These are phyloP conservation scores for Poecilia wingei DNA, from an alignment of 2,797 vertebrate species.

Conservation along the genomic window DNA sequence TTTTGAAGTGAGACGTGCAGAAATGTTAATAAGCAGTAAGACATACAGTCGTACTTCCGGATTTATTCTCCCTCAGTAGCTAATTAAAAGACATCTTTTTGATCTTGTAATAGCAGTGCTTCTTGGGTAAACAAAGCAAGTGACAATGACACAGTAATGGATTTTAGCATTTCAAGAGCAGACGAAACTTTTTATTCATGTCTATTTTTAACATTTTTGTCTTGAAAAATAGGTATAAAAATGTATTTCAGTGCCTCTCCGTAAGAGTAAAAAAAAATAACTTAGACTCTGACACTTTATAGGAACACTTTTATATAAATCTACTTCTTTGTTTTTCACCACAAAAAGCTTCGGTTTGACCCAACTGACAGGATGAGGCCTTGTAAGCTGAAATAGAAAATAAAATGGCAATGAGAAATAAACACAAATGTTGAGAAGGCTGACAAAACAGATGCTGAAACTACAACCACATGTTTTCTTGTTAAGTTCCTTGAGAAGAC, in stretches of 20 bases:
- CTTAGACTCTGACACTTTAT: background rate
- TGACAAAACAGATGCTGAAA: slow-evolving; percentile 1
- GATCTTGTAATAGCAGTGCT: slow-evolving; percentile 76
- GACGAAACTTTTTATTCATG: slow-evolving; percentile 40
- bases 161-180: slow-evolving; percentile 67
- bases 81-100: slow-evolving; percentile 78
- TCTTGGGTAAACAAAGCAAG: slow-evolving; percentile 71
- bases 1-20: slow-evolving; percentile 69
- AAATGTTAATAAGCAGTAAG: slow-evolving; percentile 69
- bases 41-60: slow-evolving; percentile 61
- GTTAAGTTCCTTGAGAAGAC: background rate
- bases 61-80: slow-evolving; percentile 71
- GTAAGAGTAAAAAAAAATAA: background rate
- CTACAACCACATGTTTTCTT: background rate
- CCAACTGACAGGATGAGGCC: background rate
- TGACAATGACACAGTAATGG: slow-evolving; percentile 73
- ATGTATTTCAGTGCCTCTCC: slow-evolving; percentile 6
- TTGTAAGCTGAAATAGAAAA: background rate
- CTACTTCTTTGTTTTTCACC: background rate
- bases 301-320: background rate
- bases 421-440: background rate
- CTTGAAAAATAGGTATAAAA: slow-evolving; percentile 20
- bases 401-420: background rate
- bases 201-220: slow-evolving; percentile 58
- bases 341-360: background rate